Conservation (phyloP, 1,140 invertebrate genomes). For the Pachyrhynchus sulphureomaculatus region DNA sequence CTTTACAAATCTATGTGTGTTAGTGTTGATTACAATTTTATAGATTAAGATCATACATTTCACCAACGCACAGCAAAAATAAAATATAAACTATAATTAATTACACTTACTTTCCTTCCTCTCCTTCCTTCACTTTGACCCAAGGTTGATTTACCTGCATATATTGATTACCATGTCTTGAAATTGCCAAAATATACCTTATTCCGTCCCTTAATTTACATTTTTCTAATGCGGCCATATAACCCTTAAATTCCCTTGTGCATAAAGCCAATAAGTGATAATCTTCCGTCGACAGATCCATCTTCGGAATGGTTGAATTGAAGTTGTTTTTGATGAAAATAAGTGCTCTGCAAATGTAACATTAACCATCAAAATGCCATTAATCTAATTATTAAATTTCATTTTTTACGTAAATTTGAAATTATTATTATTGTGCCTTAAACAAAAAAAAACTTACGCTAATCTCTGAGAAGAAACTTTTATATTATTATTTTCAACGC, state of each 20-base stretch:
- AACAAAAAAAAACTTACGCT: too few species aligned
- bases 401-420: too few species aligned
- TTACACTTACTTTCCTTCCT: constrained; percentile 69
- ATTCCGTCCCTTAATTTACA: constrained; percentile 86
- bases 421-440: too few species aligned
- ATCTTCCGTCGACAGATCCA: constrained; percentile 71
- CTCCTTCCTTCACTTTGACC: constrained; percentile 85
- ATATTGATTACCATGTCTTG: constrained; percentile 92
- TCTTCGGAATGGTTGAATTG: constrained; percentile 71
- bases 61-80: too few species aligned
- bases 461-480: too few species aligned
- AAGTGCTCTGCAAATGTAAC: constrained; percentile 66
- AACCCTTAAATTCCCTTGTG: constrained; percentile 79
- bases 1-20: too few species aligned
- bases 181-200: constrained; percentile 81
- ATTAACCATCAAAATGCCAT: too few species aligned
- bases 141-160: constrained; percentile 95
- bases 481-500: too few species aligned
- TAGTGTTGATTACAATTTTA: too few species aligned
- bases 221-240: constrained; percentile 79
- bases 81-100: too few species aligned
- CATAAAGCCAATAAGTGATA: constrained; percentile 75
- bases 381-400: constrained; percentile 17
- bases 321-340: constrained; percentile 90
- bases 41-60: too few species aligned